Evolutionary conservation across 2,888 invertebrate species (phyloP).

Genomic region (Chorisops tibialis): DNA sequence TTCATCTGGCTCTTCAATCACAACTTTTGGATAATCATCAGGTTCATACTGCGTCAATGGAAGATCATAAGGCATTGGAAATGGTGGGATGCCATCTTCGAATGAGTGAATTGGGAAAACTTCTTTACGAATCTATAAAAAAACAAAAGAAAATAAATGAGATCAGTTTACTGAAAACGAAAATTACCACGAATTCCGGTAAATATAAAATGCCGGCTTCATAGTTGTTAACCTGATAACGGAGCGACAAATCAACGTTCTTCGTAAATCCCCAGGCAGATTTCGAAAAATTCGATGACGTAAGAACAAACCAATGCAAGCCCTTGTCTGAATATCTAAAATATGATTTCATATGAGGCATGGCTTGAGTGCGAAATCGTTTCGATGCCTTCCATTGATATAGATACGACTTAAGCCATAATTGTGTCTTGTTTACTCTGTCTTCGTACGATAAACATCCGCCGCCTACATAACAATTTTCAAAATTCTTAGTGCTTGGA

Average conservation of each 20-base stretch:
- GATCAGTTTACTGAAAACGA: background rate
- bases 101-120: constrained; percentile 57
- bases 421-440: constrained; percentile 75
- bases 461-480: constrained; percentile 80
- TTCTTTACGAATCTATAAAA: constrained; percentile 59
- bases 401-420: constrained; percentile 73
- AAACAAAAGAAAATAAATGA: constrained; percentile 26
- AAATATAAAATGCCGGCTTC: constrained; percentile 89
- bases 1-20: no score
- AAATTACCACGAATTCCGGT: constrained; percentile 75
- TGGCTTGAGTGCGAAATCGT: constrained; percentile 70
- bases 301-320: constrained; percentile 74
- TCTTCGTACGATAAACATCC: constrained; percentile 83
- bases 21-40: constrained; percentile 68
- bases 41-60: constrained; percentile 69
- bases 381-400: constrained; percentile 79
- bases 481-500: constrained; percentile 80
- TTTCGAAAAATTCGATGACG: constrained; percentile 94
- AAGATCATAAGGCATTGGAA: constrained; percentile 77
- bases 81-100: constrained; percentile 47
- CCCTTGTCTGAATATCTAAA: constrained; percentile 69
- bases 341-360: constrained; percentile 96
- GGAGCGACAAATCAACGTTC: constrained; percentile 58
- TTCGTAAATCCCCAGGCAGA: constrained; percentile 89
- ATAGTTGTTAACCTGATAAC: constrained; percentile 73